phyloP scores from a whole-genome alignment of 92 coral and sea anemone species.

The Chrysogorgia sp. region DNA sequence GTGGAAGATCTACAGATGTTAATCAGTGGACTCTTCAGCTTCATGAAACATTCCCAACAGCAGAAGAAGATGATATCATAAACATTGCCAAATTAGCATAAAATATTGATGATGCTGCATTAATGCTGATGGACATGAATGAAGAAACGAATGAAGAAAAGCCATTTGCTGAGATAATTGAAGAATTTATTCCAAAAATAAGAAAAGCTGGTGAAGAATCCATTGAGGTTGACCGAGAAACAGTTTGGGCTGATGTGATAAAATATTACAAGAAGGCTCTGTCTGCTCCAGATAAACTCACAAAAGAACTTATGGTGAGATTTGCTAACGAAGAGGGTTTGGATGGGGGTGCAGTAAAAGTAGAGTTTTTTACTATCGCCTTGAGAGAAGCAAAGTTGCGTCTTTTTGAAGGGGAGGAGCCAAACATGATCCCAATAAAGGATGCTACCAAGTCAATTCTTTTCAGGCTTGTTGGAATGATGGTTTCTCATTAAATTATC shows the following conservation, averaged over 20 bases:
- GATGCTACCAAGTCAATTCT: constrained; percentile 36
- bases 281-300: constrained; percentile 8
- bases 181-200: no score
- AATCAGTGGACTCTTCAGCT: no score
- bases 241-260: constrained; percentile 41
- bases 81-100: no score
- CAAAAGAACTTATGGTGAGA: constrained; percentile 35
- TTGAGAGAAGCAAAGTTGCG: constrained; percentile 42
- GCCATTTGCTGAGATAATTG: no score
- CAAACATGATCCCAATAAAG: constrained; percentile 42
- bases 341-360: constrained; percentile 52
- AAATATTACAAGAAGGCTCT: constrained; percentile 41
- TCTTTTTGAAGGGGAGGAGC: constrained; percentile 47
- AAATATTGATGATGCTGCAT: no score
- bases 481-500: constrained; percentile 11
- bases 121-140: no score
- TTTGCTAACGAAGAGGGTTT: constrained; percentile 48
- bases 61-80: no score
- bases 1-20: no score
- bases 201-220: not conserved
- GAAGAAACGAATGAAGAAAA: no score
- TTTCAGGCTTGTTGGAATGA: constrained; percentile 48
- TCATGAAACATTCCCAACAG: no score
- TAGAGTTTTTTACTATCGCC: constrained; percentile 43
- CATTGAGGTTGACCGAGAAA: constrained; percentile 27